A percentile compares a stretch with the other conserved stretches of the same genome.
These are phyloP conservation scores for Ptycholaimellus sp. DNA, from an alignment of 2,888 invertebrate genomes.

Conservation along the genomic window DNA sequence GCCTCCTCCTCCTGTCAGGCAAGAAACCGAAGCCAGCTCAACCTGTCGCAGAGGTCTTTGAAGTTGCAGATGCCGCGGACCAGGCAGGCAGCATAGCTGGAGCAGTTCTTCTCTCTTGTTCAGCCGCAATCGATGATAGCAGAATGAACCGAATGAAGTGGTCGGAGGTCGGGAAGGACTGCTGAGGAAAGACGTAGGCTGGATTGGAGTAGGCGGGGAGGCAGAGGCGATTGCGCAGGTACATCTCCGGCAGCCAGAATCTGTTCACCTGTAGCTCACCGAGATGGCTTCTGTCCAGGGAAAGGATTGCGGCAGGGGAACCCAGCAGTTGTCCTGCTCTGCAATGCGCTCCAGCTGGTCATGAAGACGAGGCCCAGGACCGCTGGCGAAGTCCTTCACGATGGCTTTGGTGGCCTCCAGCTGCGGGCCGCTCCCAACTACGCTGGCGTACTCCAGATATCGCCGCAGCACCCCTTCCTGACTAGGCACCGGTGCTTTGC, in stretches of 20 bases:
- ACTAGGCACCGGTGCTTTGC: conserved; percentile 74
- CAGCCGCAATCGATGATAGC: neutral
- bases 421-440: conserved; percentile 27
- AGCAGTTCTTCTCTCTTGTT: too few relatives aligned
- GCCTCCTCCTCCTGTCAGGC: neutral
- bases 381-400: conserved; percentile 47
- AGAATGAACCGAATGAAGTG: conserved; percentile 20
- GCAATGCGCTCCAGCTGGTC: conserved; percentile 38
- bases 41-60: conserved; percentile 71
- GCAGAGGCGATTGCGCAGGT: conserved; percentile 57
- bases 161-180: conserved; percentile 39
- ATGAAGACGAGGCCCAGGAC: conserved; percentile 39
- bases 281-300: too few relatives aligned
- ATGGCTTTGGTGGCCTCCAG: conserved; percentile 47
- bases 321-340: conserved; percentile 70
- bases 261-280: conserved; percentile 50
- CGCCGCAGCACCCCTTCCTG: conserved; percentile 62
- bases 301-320: too few relatives aligned
- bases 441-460: conserved; percentile 44
- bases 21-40: conserved; percentile 16
- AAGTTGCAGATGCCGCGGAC: conserved; percentile 64
- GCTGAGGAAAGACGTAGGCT: conserved; percentile 71
- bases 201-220: conserved; percentile 90
- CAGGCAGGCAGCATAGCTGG: conserved; percentile 56
- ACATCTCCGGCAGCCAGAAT: conserved; percentile 97